A percentile compares a stretch with the other conserved stretches of the same genome.
Conservation (phyloP, 2,113 vertebrate genomes). For the Halcyon senegalensis region DNA sequence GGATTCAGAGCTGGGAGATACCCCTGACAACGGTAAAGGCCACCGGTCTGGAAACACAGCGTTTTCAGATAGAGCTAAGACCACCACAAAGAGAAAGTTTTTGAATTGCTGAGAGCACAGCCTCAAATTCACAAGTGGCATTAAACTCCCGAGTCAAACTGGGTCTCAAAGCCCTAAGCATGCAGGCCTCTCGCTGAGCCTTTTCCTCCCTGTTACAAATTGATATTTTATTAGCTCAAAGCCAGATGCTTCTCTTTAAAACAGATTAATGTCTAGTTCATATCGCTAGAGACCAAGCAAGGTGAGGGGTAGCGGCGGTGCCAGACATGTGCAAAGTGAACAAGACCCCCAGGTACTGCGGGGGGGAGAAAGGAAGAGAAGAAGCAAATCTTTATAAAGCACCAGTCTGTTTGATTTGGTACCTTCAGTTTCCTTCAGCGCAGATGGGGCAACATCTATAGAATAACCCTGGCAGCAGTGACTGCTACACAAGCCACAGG, state of each 20-base stretch:
- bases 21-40: background rate
- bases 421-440: background rate
- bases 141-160: slow-evolving; percentile 5
- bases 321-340: slow-evolving; percentile 27
- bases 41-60: background rate
- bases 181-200: slow-evolving; percentile 5
- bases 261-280: slow-evolving; percentile 67
- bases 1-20: background rate
- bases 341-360: background rate
- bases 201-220: slow-evolving; percentile 59
- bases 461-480: background rate
- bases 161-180: background rate
- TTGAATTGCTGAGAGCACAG: background rate
- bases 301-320: background rate
- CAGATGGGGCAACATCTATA: background rate
- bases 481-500: background rate
- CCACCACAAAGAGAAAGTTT: background rate
- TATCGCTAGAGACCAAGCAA: background rate
- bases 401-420: background rate
- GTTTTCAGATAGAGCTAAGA: background rate
- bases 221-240: slow-evolving; percentile 68
- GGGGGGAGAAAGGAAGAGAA: background rate
- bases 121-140: background rate
- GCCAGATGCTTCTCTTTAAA: slow-evolving; percentile 72
- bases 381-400: background rate